These are phyloP conservation scores for Notarius lentiginosus DNA, from an alignment of 2,113 vertebrate species.

Conservation along the genomic window DNA sequence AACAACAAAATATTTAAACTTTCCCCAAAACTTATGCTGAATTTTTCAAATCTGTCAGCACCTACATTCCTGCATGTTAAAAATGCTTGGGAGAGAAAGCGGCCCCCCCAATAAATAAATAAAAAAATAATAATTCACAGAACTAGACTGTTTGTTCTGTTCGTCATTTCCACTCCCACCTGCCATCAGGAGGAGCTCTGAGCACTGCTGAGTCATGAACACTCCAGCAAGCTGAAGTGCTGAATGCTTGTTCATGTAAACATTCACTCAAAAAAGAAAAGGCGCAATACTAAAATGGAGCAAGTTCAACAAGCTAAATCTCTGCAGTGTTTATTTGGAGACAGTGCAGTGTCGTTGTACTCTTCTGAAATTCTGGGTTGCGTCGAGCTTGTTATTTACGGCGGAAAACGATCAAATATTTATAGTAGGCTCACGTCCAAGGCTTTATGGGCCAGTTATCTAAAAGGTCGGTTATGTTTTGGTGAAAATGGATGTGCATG, in stretches of 20 bases:
- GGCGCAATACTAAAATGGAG: background rate
- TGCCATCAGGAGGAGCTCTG: background rate
- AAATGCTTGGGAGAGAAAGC: background rate
- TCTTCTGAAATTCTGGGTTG: slow-evolving; percentile 7
- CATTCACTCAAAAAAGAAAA: background rate
- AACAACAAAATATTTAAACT: background rate
- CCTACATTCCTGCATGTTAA: background rate
- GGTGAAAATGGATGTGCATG: background rate
- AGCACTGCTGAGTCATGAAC: background rate
- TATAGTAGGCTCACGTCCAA: slow-evolving; percentile 18
- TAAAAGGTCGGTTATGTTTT: background rate
- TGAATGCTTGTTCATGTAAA: slow-evolving; percentile 13
- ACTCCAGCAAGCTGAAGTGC: slow-evolving; percentile 1
- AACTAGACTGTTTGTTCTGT: background rate
- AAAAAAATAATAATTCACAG: background rate
- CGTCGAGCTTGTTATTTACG: slow-evolving; percentile 25
- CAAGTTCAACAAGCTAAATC: slow-evolving; percentile 4
- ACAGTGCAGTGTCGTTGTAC: slow-evolving; percentile 12
- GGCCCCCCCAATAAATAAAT: background rate
- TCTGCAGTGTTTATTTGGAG: slow-evolving; percentile 44
- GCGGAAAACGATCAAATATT: slow-evolving; percentile 37
- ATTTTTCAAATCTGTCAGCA: background rate
- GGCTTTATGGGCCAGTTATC: slow-evolving; percentile 15
- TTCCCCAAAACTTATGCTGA: background rate
- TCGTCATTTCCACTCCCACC: background rate